Conservation (phyloP, 2,113 vertebrate genomes). For the Cygnus buccinator region DNA sequence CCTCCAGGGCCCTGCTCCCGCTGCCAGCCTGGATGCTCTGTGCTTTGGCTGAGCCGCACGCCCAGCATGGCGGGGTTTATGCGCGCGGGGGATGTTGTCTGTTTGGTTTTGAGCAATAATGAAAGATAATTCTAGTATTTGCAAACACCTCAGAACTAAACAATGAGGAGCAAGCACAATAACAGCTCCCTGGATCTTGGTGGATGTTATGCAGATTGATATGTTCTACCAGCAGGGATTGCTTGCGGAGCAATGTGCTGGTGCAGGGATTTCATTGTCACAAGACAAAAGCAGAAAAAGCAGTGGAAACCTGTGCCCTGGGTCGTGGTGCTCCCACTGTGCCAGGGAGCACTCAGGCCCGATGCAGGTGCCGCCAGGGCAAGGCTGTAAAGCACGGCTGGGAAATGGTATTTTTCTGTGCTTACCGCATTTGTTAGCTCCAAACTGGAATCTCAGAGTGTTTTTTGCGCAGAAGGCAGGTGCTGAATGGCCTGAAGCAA, state of each 20-base stretch:
- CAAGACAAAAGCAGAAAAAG: background rate
- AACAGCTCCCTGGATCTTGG: accelerated
- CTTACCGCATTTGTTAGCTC: background rate
- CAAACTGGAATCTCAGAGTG: background rate
- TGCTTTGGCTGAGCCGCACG: accelerated
- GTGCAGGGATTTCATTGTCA: background rate
- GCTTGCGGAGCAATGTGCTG: background rate
- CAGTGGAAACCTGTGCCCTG: accelerated
- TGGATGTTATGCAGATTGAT: accelerated
- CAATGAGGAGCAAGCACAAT: accelerated
- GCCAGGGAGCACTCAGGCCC: accelerated
- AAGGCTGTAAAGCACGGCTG: accelerated
- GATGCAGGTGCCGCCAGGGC: background rate
- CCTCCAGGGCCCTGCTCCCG: background rate
- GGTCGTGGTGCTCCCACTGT: accelerated
- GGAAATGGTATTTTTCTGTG: accelerated
- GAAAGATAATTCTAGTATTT: background rate
- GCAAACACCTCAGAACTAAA: background rate
- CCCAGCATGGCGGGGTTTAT: no score
- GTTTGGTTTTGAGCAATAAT: background rate
- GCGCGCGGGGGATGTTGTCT: background rate
- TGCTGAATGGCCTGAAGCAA: accelerated
- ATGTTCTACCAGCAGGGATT: background rate
- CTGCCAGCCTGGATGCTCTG: accelerated
- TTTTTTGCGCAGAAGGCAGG: accelerated